A percentile compares a stretch with the other conserved stretches of the same genome.
Evolutionary conservation across 2,888 invertebrate species (phyloP).

Genomic region (Odontocerum albicorne): DNA sequence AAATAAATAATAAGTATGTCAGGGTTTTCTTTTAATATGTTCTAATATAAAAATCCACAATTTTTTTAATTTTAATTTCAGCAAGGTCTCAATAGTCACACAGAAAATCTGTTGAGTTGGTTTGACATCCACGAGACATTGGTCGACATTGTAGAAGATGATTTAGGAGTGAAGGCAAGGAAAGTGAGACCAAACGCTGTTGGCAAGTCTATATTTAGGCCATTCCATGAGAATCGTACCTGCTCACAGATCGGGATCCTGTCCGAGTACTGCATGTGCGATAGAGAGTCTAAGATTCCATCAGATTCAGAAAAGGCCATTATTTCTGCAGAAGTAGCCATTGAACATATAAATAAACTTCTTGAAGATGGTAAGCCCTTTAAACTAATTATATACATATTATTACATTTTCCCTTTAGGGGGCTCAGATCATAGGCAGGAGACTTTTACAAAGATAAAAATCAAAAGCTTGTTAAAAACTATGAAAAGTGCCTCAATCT

Average conservation of each 20-base stretch:
- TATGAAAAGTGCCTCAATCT: too few relatives aligned
- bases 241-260: conserved; percentile 34
- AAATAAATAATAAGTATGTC: too few relatives aligned
- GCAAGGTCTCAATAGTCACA: conserved; percentile 25
- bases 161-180: conserved; percentile 22
- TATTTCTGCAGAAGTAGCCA: conserved; percentile 20
- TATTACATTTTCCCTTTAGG: not conserved
- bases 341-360: conserved; percentile 26
- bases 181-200: conserved; percentile 24
- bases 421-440: too few relatives aligned
- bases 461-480: too few relatives aligned
- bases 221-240: conserved; percentile 31
- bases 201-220: conserved; percentile 34
- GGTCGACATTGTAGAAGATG: conserved; percentile 29
- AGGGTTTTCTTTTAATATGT: not conserved
- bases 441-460: too few relatives aligned
- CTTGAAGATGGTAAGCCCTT: conserved; percentile 19
- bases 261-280: conserved; percentile 35
- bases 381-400: not conserved
- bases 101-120: conserved; percentile 33
- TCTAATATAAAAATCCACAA: not conserved
- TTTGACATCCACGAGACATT: conserved; percentile 34
- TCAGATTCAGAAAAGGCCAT: conserved; percentile 24
- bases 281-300: conserved; percentile 32
- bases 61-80: conserved; percentile 3